Conservation (phyloP, 2,113 vertebrate species). For the Corythornis vintsioides region DNA sequence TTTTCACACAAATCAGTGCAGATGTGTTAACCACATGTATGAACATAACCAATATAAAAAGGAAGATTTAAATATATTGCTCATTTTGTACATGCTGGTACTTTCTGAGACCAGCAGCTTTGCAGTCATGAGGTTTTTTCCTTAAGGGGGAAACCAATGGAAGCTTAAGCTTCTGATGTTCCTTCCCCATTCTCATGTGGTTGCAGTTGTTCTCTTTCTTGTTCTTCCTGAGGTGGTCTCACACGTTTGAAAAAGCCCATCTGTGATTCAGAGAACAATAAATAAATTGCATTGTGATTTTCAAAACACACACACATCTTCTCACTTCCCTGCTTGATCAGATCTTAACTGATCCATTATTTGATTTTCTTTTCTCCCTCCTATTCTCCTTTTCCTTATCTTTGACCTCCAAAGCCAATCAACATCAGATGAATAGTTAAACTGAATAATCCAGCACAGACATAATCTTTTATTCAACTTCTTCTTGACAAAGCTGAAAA, state of each 20-base stretch:
- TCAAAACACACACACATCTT: not conserved
- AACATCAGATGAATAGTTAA: not conserved
- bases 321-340: not conserved
- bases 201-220: slow-evolving; percentile 94
- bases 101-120: not conserved
- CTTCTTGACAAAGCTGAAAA: not conserved
- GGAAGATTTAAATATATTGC: slow-evolving; percentile 5
- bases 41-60: not conserved
- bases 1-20: slow-evolving; percentile 39
- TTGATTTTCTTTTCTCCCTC: not conserved
- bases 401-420: not conserved
- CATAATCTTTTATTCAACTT: not conserved
- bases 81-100: not conserved
- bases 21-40: not conserved
- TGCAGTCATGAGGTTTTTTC: slow-evolving; percentile 12
- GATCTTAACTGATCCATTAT: not conserved
- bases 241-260: slow-evolving; percentile 97
- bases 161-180: slow-evolving; percentile 85
- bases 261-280: slow-evolving; percentile 67
- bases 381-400: not conserved
- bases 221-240: slow-evolving; percentile 93
- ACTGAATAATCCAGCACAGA: not conserved
- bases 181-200: slow-evolving; percentile 93
- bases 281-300: not conserved
- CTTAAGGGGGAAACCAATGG: not conserved